Percentiles rank a stretch among this genome's conserved stretches.
Conservation (phyloP, 2,888 invertebrate genomes). For the Erpobdella octoculata region DNA sequence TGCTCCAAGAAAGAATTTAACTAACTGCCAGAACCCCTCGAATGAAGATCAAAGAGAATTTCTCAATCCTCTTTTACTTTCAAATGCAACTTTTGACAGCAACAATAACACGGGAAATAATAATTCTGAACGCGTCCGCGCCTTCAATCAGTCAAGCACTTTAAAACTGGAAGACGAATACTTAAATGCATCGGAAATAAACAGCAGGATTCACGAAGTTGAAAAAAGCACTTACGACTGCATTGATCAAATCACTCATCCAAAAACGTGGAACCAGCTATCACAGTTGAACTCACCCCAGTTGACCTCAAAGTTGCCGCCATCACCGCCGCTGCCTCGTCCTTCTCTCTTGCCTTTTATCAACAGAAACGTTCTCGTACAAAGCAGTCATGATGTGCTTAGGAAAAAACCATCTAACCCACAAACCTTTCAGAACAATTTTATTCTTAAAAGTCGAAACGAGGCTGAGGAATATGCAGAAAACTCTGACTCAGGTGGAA, state of each 20-base stretch:
- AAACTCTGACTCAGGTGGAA: neutral
- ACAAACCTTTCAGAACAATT: no score
- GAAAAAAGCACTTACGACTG: neutral
- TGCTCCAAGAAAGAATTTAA: no score
- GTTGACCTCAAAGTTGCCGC: no score
- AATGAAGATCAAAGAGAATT: neutral
- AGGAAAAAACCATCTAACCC: no score
- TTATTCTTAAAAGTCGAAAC: no score
- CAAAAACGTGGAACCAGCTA: no score
- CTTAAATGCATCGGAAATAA: conserved; percentile 1
- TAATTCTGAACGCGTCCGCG: neutral
- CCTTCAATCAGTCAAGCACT: neutral
- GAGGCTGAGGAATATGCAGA: neutral
- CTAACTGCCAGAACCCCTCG: neutral
- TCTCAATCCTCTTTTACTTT: neutral
- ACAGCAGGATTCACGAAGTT: neutral
- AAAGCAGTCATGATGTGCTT: neutral
- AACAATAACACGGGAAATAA: neutral
- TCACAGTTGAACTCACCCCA: no score
- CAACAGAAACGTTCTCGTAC: neutral
- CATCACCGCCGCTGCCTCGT: no score
- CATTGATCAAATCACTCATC: neutral
- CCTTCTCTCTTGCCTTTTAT: no score
- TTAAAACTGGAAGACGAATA: neutral
- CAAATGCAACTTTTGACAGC: neutral